Conservation (phyloP, 2,888 invertebrate species). For the Camptogramma bilineatum region DNA sequence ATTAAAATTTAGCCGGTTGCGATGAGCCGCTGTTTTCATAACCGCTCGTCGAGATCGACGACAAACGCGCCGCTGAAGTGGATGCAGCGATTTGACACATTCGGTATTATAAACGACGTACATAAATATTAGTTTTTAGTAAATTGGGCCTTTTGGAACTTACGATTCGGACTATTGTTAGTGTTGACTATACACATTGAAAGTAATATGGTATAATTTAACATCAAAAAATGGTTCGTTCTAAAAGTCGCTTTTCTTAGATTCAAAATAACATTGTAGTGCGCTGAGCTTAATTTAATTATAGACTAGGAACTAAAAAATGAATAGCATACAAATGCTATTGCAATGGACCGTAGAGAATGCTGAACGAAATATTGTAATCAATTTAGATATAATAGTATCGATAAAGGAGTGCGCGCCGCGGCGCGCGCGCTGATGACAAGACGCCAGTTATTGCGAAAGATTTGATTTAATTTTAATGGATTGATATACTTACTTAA, state of each 20-base stretch:
- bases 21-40: slow-evolving; percentile 83
- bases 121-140: slow-evolving; percentile 68
- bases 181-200: slow-evolving; percentile 29
- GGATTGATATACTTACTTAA: too few relatives aligned
- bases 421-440: slow-evolving; percentile 69
- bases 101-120: slow-evolving; percentile 59
- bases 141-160: slow-evolving; percentile 53
- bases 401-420: slow-evolving; percentile 60
- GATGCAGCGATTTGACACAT: slow-evolving; percentile 69
- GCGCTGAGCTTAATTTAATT: not conserved
- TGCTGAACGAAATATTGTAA: slow-evolving; percentile 60
- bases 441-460: slow-evolving; percentile 61
- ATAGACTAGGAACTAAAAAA: not conserved
- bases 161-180: slow-evolving; percentile 28
- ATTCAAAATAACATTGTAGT: not conserved
- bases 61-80: slow-evolving; percentile 64
- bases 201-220: slow-evolving; percentile 16
- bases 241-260: not conserved
- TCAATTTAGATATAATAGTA: slow-evolving; percentile 67
- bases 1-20: slow-evolving; percentile 83
- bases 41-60: slow-evolving; percentile 70
- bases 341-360: slow-evolving; percentile 16
- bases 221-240: not conserved
- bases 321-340: not conserved
- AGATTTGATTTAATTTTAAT: slow-evolving; percentile 67